Conservation (phyloP, 2,888 invertebrate genomes). For the Xanthia icteritia region DNA sequence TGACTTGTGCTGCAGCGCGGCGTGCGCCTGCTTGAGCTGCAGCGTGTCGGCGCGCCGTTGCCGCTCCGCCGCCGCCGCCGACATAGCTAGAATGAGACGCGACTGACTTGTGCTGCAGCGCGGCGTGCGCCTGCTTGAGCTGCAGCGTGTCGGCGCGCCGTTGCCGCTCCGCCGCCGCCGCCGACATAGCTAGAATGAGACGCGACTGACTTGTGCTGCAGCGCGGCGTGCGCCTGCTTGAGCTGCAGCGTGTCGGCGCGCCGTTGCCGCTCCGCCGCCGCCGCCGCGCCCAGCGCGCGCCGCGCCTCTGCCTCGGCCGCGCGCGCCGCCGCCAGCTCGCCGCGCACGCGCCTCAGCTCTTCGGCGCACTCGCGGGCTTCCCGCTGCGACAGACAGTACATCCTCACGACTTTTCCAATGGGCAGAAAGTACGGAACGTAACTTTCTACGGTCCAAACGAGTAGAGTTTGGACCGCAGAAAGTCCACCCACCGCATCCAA, state of each 20-base stretch:
- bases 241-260: constrained; percentile 93
- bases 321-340: constrained; percentile 88
- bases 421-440: background rate
- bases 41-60: constrained; percentile 91
- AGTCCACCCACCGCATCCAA: too few relatives aligned
- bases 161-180: constrained; percentile 79
- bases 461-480: too few relatives aligned
- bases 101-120: constrained; percentile 88
- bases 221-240: constrained; percentile 96
- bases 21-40: constrained; percentile 96
- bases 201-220: constrained; percentile 82
- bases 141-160: constrained; percentile 92
- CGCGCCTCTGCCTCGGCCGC: constrained; percentile 94
- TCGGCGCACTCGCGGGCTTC: constrained; percentile 89
- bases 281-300: constrained; percentile 82
- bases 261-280: constrained; percentile 79
- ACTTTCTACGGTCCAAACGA: background rate
- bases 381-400: constrained; percentile 69
- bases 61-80: constrained; percentile 79
- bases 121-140: constrained; percentile 96
- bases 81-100: too few relatives aligned
- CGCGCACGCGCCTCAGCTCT: constrained; percentile 79
- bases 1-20: constrained; percentile 91
- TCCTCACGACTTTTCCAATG: too few relatives aligned
- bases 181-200: too few relatives aligned